Percentiles rank a stretch among this genome's conserved stretches.
phyloP scores from a whole-genome alignment of 2,113 vertebrate species.

The Protobothrops flavoviridis region DNA sequence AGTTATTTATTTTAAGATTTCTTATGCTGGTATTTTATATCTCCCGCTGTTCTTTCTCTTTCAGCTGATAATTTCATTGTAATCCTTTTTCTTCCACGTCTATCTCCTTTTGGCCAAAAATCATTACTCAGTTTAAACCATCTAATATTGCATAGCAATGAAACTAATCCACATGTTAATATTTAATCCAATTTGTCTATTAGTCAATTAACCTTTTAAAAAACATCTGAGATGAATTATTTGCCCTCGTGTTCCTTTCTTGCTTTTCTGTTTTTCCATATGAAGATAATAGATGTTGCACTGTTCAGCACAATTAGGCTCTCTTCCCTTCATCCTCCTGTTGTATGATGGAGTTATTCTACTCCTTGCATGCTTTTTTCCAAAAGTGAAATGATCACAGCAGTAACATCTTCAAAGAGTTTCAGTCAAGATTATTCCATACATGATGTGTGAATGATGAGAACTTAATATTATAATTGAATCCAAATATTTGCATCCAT shows the following conservation, averaged over 20 bases:
- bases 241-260: slow-evolving; percentile 10
- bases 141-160: background rate
- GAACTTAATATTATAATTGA: background rate
- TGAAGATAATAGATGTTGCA: background rate
- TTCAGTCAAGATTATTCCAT: background rate
- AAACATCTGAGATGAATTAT: slow-evolving; percentile 23
- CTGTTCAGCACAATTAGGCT: background rate
- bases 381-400: background rate
- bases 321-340: background rate
- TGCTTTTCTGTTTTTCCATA: background rate
- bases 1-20: background rate
- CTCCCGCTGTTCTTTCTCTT: background rate
- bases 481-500: background rate
- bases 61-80: slow-evolving; percentile 15
- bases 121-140: background rate
- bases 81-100: background rate
- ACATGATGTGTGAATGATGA: background rate
- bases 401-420: background rate
- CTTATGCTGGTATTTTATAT: background rate
- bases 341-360: background rate
- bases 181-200: slow-evolving; percentile 25
- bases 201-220: background rate
- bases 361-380: background rate
- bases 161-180: slow-evolving; percentile 17
- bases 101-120: background rate